Percentiles rank a stretch among this genome's conserved stretches.
Evolutionary conservation across 2,888 invertebrate species (phyloP).

Genomic region (Eupithecia pulchellata): DNA sequence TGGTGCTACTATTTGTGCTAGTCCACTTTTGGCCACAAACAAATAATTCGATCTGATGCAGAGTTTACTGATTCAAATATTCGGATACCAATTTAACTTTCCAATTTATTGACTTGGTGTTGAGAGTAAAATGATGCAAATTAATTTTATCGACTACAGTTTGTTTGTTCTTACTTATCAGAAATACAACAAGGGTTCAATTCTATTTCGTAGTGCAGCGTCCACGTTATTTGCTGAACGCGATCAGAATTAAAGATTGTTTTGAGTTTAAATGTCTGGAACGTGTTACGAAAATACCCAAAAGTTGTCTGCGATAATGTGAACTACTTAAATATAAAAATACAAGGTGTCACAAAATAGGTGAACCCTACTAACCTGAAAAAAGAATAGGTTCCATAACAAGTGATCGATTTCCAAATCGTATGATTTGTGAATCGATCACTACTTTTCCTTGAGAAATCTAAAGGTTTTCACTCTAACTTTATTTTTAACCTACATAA

Average conservation of each 20-base stretch:
- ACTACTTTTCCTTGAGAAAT: too few relatives aligned
- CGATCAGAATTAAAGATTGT: constrained; percentile 15
- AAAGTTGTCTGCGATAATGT: neutral
- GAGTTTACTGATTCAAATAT: neutral
- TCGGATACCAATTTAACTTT: neutral
- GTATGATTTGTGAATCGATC: neutral
- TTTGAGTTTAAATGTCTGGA: neutral
- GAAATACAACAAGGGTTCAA: neutral
- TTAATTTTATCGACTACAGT: neutral
- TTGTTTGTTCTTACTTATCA: neutral
- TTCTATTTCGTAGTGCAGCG: constrained; percentile 11
- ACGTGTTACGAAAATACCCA: neutral
- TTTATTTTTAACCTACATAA: neutral
- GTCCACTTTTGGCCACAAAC: neutral
- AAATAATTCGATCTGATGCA: neutral
- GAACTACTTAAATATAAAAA: neutral
- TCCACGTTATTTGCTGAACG: constrained; percentile 14
- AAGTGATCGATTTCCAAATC: neutral
- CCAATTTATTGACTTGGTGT: neutral
- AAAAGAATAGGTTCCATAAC: neutral
- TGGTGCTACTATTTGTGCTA: neutral
- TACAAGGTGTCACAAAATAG: neutral
- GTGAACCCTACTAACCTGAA: neutral
- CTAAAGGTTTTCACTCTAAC: neutral
- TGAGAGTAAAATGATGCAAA: neutral